Evolutionary conservation across 2,797 vertebrate species (phyloP).

Genomic region (Yasuhikotakia modesta): DNA sequence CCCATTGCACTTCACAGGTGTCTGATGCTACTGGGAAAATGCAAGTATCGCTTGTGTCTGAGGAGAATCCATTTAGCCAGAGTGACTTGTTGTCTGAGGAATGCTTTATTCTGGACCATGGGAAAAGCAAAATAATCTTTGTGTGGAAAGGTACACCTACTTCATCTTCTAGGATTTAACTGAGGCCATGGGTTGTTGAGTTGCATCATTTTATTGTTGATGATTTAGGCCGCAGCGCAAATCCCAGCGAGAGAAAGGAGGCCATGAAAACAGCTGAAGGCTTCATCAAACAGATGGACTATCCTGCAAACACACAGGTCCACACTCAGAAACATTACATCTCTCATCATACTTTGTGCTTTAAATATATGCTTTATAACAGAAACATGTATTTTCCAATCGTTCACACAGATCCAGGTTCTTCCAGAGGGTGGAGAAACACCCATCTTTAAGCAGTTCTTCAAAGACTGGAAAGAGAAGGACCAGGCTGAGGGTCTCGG

Average conservation of each 20-base stretch:
- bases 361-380: not conserved
- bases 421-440: conserved; percentile 91
- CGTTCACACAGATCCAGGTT: conserved; percentile 83
- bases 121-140: conserved; percentile 84
- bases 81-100: conserved; percentile 84
- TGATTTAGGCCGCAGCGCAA: conserved; percentile 82
- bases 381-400: not conserved
- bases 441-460: conserved; percentile 91
- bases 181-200: not conserved
- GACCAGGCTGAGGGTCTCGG: conserved; percentile 87
- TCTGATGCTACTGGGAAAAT: conserved; percentile 89
- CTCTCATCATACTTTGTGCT: not conserved
- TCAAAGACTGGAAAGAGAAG: conserved; percentile 84
- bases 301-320: conserved; percentile 86
- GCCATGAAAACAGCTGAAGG: conserved; percentile 91
- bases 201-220: not conserved
- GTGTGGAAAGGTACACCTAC: conserved; percentile 88
- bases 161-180: not conserved
- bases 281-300: conserved; percentile 88
- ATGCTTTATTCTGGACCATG: conserved; percentile 89
- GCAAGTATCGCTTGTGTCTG: conserved; percentile 79
- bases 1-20: conserved; percentile 72
- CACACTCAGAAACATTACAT: not conserved
- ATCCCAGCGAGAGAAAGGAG: conserved; percentile 84
- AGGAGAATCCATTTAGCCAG: conserved; percentile 87